Conservation (phyloP, 2,797 vertebrate genomes). For the Tadarida brasiliensis region DNA sequence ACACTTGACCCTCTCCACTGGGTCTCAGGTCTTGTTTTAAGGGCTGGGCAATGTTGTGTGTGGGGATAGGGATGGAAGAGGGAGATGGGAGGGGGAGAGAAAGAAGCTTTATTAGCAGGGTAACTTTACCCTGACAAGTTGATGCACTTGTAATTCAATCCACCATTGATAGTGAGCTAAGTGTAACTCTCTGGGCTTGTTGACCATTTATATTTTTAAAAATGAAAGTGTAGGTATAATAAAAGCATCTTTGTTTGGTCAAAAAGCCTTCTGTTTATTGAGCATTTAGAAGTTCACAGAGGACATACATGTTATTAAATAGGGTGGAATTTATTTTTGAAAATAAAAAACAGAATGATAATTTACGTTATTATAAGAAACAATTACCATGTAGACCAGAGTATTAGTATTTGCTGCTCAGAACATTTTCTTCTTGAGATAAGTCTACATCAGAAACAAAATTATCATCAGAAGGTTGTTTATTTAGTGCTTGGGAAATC, state of each 20-base stretch:
- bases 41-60: neutral
- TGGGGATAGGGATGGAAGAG: neutral
- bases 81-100: neutral
- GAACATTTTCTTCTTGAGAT: conserved; percentile 4
- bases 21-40: neutral
- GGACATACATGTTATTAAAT: neutral
- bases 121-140: conserved; percentile 13
- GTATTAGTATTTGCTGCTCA: neutral
- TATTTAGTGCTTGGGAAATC: conserved; percentile 14
- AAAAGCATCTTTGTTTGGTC: neutral
- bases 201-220: neutral
- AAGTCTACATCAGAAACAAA: neutral
- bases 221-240: neutral
- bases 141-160: neutral
- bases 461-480: conserved; percentile 14
- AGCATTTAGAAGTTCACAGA: neutral
- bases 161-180: conserved; percentile 5
- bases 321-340: neutral
- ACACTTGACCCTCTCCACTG: neutral
- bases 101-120: neutral
- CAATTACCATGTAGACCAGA: neutral
- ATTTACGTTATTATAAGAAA: conserved; percentile 12
- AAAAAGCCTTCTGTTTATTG: neutral
- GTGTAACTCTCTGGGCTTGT: neutral
- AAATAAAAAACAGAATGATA: neutral